Evolutionary conservation across 2,113 vertebrate species (phyloP).

Genomic region (Lampris incognitus): DNA sequence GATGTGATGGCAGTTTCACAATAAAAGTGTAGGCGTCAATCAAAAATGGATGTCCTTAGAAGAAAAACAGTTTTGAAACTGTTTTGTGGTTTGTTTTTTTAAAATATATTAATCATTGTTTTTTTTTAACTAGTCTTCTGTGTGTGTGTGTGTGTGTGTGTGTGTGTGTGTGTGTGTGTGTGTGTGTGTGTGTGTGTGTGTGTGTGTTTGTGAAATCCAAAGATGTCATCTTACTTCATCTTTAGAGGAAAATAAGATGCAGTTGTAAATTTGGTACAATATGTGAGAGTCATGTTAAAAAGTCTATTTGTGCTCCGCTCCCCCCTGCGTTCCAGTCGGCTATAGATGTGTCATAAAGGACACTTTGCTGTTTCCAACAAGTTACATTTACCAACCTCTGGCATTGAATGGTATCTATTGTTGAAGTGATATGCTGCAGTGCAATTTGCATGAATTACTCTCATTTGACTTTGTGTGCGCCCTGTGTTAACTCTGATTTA

Average conservation of each 20-base stretch:
- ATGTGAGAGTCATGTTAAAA: not conserved
- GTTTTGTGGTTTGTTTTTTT: too few relatives aligned
- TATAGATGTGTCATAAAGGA: constrained; percentile 66
- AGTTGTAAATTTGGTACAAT: not conserved
- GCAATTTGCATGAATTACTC: constrained; percentile 29
- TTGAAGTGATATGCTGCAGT: constrained; percentile 18
- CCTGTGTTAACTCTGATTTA: constrained; percentile 25
- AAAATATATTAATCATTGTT: too few relatives aligned
- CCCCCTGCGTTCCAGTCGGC: not conserved
- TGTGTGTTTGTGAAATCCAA: too few relatives aligned
- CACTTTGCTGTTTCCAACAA: not conserved
- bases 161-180: too few relatives aligned
- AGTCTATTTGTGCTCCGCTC: not conserved
- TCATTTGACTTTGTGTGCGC: constrained; percentile 37
- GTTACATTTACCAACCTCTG: constrained; percentile 15
- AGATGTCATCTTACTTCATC: not conserved
- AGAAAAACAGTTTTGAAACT: too few relatives aligned
- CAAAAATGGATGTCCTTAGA: too few relatives aligned
- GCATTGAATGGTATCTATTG: constrained; percentile 54
- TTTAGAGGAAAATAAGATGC: not conserved
- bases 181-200: too few relatives aligned
- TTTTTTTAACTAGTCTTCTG: too few relatives aligned
- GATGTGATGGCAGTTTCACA: too few relatives aligned
- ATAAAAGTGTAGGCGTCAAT: too few relatives aligned
- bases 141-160: too few relatives aligned